A percentile compares a stretch with the other conserved stretches of the same genome.
Evolutionary conservation across 2,797 vertebrate genomes (phyloP).

Genomic region (Botia almorhae): DNA sequence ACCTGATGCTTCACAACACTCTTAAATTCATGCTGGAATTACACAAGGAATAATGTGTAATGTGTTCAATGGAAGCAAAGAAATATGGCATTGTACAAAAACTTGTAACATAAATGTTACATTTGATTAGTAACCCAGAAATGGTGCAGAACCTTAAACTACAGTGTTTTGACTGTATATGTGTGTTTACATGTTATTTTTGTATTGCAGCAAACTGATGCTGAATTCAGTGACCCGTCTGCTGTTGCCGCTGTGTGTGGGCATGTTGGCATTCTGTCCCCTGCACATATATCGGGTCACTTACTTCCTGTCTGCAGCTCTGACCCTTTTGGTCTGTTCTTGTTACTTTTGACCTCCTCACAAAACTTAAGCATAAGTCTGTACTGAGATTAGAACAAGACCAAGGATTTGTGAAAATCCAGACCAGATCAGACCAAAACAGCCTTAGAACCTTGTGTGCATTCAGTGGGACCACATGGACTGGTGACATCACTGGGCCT

Average conservation of each 20-base stretch:
- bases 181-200: slow-evolving; percentile 17
- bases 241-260: slow-evolving; percentile 84
- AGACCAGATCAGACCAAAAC: slow-evolving; percentile 47
- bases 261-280: slow-evolving; percentile 86
- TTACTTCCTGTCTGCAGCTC: slow-evolving; percentile 81
- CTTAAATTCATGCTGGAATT: too few species aligned
- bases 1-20: too few species aligned
- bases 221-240: slow-evolving; percentile 80
- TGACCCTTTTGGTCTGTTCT: slow-evolving; percentile 82
- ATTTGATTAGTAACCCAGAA: too few species aligned
- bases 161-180: neutral
- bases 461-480: slow-evolving; percentile 8
- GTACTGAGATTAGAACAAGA: slow-evolving; percentile 48
- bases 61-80: too few species aligned
- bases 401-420: slow-evolving; percentile 25
- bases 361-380: slow-evolving; percentile 36
- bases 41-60: too few species aligned
- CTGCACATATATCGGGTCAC: slow-evolving; percentile 90
- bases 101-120: too few species aligned
- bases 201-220: slow-evolving; percentile 82
- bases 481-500: slow-evolving; percentile 30
- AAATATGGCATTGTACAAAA: too few species aligned
- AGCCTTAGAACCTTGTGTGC: slow-evolving; percentile 50
- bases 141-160: too few species aligned
- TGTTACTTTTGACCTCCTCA: slow-evolving; percentile 79